Evolutionary conservation across 1,140 invertebrate genomes (phyloP).

Genomic region (Zeugodacus cucurbitae): DNA sequence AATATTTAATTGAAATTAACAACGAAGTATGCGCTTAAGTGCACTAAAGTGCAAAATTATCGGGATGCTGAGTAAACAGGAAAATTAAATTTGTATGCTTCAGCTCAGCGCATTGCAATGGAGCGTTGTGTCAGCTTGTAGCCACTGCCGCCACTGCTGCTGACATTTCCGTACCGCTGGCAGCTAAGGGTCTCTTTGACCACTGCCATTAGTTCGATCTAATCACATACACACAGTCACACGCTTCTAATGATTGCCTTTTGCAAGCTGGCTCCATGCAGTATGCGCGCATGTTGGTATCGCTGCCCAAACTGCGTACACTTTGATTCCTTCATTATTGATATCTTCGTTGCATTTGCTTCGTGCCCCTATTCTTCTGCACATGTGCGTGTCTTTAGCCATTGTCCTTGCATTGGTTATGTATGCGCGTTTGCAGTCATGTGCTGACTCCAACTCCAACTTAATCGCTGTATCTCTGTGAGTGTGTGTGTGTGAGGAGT

Average conservation of each 20-base stretch:
- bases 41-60: neutral
- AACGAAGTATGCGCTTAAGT: neutral
- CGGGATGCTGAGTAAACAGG: neutral
- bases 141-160: neutral
- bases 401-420: neutral
- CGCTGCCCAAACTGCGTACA: neutral
- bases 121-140: neutral
- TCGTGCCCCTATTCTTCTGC: neutral
- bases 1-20: slow-evolving; percentile 37
- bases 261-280: neutral
- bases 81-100: slow-evolving; percentile 6
- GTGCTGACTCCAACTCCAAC: neutral
- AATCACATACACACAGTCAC: neutral
- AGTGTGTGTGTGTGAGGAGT: neutral
- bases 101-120: neutral
- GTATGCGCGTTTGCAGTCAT: neutral
- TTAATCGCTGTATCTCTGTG: neutral
- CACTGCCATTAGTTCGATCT: neutral
- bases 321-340: neutral
- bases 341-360: neutral
- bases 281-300: neutral
- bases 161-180: neutral
- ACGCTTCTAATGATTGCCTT: neutral
- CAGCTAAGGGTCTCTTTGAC: neutral
- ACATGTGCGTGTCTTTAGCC: neutral